Base-by-base conservation (phyloP, 2,113 vertebrate species). In the Scytalopus superciliaris region DNA sequence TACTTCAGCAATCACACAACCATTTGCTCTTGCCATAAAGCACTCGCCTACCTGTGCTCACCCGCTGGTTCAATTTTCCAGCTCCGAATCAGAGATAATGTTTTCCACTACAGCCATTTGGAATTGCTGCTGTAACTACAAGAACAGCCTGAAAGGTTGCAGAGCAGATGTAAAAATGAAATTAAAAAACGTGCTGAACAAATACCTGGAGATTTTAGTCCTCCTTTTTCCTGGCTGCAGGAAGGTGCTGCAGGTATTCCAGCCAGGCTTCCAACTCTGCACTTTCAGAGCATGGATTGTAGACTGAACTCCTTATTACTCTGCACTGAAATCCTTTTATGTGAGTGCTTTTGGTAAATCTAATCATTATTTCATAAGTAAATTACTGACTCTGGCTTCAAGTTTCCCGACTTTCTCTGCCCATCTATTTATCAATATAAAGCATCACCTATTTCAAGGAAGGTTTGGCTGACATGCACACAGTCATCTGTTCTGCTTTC, bases 21-120 rank as follows among this genome's bases (percentile, higher is more conserved):
- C 91, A 25, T 95, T 95, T 86, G 77, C 69, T 96, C 27, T 76
- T 72, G 44, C 59, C 81, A 93, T 86, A 93, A 96, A 96, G 73
- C 79, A 47, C 68, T 70, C 91, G 28, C 83, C 94, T 95, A 93
- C 84, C 82, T 82, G 79, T 5, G 92, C 94, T 87, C 87, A 74
- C 94, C 94, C 1, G 37, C 95, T 93, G 94, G 8, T 92, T 92
- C 94, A 93, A 95, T 97, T 97, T 97, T 74, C 93, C 87, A 97
- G 78, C 84, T 91, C n/a, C 69, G 90, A 97, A 94, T 94, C 91
- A 77, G 56, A 83, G 66, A 28, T 5, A 45, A 93, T 21, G 30
- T 69, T 96, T 77, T 82, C 84, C 90, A 67, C 66, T 63, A 73
- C 66, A 70, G 64, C 75, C 95, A 40, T 39, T 96, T 75, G 89